These are phyloP conservation scores for Petroica traversi DNA, from an alignment of 2,113 vertebrate species.

Conservation along the genomic window DNA sequence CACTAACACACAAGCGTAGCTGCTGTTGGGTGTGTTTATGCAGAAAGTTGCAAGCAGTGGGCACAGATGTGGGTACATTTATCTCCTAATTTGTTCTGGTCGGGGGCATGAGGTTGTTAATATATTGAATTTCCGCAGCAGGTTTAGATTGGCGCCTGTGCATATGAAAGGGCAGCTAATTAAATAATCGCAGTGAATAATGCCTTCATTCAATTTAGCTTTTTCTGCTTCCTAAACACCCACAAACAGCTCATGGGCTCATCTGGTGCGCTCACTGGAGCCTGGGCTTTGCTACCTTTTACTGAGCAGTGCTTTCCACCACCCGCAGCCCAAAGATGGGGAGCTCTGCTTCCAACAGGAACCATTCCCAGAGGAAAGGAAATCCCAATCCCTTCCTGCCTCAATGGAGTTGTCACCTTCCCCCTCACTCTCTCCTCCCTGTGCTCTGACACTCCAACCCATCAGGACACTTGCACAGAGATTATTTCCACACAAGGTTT, in stretches of 20 bases:
- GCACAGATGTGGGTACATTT: not conserved
- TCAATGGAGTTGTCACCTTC: not conserved
- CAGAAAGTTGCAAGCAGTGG: not conserved
- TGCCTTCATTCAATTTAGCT: not conserved
- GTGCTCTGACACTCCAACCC: not conserved
- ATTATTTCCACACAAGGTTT: not conserved
- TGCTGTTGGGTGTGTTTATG: constrained; percentile 9
- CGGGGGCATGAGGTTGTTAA: not conserved
- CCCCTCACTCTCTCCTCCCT: not conserved
- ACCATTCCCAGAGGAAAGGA: not conserved
- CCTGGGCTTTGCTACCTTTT: not conserved
- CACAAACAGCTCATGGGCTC: not conserved
- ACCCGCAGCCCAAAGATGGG: not conserved
- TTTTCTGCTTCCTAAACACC: not conserved
- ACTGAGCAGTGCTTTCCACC: not conserved
- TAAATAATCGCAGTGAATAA: constrained; percentile 3
- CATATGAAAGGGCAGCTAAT: constrained; percentile 1
- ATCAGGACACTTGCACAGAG: not conserved
- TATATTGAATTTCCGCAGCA: not conserved
- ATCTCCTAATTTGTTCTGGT: not conserved
- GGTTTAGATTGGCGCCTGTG: not conserved
- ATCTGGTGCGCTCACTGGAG: not conserved
- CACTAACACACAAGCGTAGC: constrained; percentile 35
- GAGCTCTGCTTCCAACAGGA: not conserved
- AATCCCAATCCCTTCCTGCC: not conserved